Evolutionary conservation across 1,140 invertebrate species (phyloP).

Genomic region (Saccostrea echinata): DNA sequence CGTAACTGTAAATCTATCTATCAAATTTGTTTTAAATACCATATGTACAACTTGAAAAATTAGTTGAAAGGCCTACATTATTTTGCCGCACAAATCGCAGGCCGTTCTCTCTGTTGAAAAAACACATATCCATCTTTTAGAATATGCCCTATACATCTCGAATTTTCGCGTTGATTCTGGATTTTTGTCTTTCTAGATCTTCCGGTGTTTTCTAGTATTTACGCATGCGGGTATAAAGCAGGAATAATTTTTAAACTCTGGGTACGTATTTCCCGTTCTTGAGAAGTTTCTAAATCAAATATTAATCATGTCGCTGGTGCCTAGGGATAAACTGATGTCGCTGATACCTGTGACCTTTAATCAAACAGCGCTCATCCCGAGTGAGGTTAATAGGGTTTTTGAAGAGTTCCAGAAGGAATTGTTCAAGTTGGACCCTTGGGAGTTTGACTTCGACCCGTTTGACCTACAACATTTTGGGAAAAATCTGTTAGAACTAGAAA

Average conservation of each 20-base stretch:
- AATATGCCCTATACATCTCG: too few relatives aligned
- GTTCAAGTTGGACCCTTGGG: constrained; percentile 66
- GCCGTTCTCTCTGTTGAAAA: too few relatives aligned
- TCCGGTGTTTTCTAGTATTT: background rate
- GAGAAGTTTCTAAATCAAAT: too few relatives aligned
- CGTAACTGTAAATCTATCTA: too few relatives aligned
- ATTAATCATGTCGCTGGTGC: constrained; percentile 62
- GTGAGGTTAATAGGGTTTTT: constrained; percentile 68
- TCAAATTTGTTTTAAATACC: too few relatives aligned
- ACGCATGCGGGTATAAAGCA: too few relatives aligned
- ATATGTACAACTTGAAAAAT: too few relatives aligned
- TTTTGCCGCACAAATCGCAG: too few relatives aligned
- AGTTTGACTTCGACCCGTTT: constrained; percentile 29
- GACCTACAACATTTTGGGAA: constrained; percentile 27
- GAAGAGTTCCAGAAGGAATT: constrained; percentile 70
- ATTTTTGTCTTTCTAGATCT: background rate
- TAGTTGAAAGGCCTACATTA: too few relatives aligned
- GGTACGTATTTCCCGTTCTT: too few relatives aligned
- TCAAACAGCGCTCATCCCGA: constrained; percentile 68
- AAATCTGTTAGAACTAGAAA: constrained; percentile 66
- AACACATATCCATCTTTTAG: too few relatives aligned
- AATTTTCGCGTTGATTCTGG: background rate
- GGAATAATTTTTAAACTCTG: too few relatives aligned
- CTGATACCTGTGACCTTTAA: background rate
- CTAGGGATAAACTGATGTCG: constrained; percentile 43